Base-by-base conservation (phyloP, 1,140 invertebrate species). In the Drosophila sp. region DNA sequence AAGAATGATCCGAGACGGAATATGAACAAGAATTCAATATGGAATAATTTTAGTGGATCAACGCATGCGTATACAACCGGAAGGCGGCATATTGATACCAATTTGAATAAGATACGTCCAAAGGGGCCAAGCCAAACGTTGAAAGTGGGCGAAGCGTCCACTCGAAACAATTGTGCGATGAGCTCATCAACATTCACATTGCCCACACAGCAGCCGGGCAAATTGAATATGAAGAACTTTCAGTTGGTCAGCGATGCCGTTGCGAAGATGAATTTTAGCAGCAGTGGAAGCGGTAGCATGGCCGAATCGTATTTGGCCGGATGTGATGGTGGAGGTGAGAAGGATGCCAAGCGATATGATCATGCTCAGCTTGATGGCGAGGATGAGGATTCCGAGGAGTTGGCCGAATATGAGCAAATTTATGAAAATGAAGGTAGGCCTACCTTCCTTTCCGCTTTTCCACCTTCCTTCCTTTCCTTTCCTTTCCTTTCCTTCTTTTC, bases 221-320 rank as follows among this genome's bases (percentile, higher is more conserved):
- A 97, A 93, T 93, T 98, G 78, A 97, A 98, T 91, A 93, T 97
- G 93, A 97, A 97, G 91, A 97, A 97, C 91, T 98, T 96, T 92
- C 95, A 96, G 18, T 94, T 97, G 87, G 96, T 98, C 11, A 97
- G 96, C 71, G 96, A 97, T 90, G 97, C 96, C 0, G 84, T 94
- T 79, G 95, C 95, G 36, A 93, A 95, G 79, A 95, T 97, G 94
- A 96, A 95, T 80, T 93, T 96, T 70, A 94, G 93, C 34, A 87
- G 91, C 50, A 78, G 76, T n/a, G 75, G 75, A 32, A 79, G 78
- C 13, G 94, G 93, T 53, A 82, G 83, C 76, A 87, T 87, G 82
- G 91, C 64, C 5, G 91, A 92, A 32, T 76, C 91, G 9, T 91
- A 90, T 80, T 32, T 91, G 54, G 79, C 70, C 1, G 73, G 59